These are phyloP conservation scores for Mellilla xanthometata DNA, from an alignment of 2,888 invertebrate species.

Conservation along the genomic window DNA sequence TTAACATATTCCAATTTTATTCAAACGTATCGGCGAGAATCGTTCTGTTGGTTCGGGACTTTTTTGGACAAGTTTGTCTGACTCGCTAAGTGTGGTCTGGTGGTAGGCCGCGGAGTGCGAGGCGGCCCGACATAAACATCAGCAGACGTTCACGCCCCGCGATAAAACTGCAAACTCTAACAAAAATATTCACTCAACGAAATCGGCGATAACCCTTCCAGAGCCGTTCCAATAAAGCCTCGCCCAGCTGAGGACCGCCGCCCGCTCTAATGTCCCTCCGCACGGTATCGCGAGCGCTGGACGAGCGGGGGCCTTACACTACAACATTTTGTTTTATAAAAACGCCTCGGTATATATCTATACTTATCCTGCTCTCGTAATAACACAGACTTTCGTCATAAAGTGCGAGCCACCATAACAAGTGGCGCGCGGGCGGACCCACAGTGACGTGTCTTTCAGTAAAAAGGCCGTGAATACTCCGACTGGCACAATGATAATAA, in stretches of 20 bases:
- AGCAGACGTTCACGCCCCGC: constrained; percentile 22
- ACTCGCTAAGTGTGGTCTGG: not conserved
- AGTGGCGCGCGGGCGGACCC: not conserved
- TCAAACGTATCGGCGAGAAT: too few species aligned
- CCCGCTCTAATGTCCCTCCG: too few species aligned
- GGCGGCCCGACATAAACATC: too few species aligned
- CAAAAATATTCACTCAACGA: constrained; percentile 31
- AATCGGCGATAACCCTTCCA: constrained; percentile 24
- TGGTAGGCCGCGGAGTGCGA: not conserved
- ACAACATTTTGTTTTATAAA: too few species aligned
- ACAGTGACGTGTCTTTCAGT: constrained; percentile 31
- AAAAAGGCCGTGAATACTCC: constrained; percentile 58
- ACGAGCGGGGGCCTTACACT: too few species aligned
- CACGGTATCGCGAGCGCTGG: too few species aligned
- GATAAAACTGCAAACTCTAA: constrained; percentile 29
- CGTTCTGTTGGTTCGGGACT: too few species aligned
- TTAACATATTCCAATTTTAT: too few species aligned
- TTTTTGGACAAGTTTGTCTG: not conserved
- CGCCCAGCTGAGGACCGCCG: constrained; percentile 4
- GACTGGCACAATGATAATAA: constrained; percentile 65
- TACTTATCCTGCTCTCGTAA: too few species aligned
- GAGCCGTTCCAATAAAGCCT: constrained; percentile 27
- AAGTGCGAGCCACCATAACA: constrained; percentile 20
- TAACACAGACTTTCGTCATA: too few species aligned
- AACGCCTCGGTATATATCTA: too few species aligned